phyloP scores from a whole-genome alignment of 2,113 vertebrate species.

The Colius striatus region DNA sequence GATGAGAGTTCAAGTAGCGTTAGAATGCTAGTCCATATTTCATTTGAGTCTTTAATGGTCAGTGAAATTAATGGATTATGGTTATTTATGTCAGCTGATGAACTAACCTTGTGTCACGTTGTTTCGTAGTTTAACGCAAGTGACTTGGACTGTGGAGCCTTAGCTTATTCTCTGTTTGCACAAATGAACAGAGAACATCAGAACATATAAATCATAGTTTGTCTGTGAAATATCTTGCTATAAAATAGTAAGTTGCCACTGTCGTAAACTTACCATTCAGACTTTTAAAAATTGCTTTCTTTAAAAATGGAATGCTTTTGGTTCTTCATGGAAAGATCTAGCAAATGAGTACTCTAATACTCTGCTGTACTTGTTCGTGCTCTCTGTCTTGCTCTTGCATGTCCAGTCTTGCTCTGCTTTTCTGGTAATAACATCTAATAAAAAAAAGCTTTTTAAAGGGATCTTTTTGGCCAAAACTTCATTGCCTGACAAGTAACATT shows the following conservation, averaged over 20 bases:
- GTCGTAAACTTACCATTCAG: not conserved
- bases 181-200: not conserved
- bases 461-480: slow-evolving; percentile 8
- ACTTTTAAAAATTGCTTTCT: not conserved
- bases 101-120: not conserved
- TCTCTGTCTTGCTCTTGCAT: not conserved
- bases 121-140: not conserved
- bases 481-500: not conserved
- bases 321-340: not conserved
- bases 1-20: not conserved
- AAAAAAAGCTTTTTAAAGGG: not conserved
- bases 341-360: not conserved
- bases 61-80: not conserved
- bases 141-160: not conserved
- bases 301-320: not conserved
- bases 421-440: not conserved
- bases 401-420: not conserved
- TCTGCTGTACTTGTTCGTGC: not conserved
- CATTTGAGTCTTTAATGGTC: not conserved
- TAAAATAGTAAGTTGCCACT: not conserved
- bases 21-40: not conserved
- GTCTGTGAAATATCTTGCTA: not conserved
- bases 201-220: not conserved
- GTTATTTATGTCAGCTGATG: slow-evolving; percentile 22
- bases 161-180: not conserved